Evolutionary conservation across 2,797 vertebrate species (phyloP).

Genomic region (Neomorphus geoffroyi): DNA sequence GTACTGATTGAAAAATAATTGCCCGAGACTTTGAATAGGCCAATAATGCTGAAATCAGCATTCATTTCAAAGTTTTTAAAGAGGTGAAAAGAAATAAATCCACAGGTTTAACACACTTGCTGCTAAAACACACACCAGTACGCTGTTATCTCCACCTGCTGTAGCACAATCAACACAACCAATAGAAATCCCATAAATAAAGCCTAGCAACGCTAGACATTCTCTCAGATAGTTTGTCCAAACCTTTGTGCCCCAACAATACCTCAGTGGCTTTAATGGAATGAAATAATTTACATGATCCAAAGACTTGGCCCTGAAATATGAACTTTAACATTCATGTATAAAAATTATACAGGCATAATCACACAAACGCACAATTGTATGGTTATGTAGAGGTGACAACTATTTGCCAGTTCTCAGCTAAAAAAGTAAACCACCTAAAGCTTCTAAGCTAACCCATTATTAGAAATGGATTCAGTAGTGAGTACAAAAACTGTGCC

Average conservation of each 20-base stretch:
- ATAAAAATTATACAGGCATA: not conserved
- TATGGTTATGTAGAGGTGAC: not conserved
- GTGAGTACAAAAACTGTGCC: not conserved
- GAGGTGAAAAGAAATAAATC: conserved; percentile 7
- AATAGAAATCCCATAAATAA: not conserved
- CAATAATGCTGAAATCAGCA: conserved; percentile 9
- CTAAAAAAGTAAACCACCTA: not conserved
- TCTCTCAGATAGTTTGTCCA: not conserved
- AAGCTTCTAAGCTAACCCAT: not conserved
- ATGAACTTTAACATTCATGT: not conserved
- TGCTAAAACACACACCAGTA: not conserved
- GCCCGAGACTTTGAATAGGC: not conserved
- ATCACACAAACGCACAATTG: not conserved
- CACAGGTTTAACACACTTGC: not conserved
- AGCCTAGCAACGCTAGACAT: not conserved
- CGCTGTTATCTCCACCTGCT: not conserved
- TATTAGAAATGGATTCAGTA: not conserved
- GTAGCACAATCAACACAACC: not conserved
- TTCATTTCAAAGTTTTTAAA: conserved; percentile 4
- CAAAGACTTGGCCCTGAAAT: not conserved
- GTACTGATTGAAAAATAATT: conserved; percentile 44
- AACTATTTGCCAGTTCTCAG: not conserved
- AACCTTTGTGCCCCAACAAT: not conserved
- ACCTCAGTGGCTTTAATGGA: not conserved
- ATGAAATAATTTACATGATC: not conserved